Base-by-base conservation (phyloP, 2,113 vertebrate species). In the Laticauda laticaudata region DNA sequence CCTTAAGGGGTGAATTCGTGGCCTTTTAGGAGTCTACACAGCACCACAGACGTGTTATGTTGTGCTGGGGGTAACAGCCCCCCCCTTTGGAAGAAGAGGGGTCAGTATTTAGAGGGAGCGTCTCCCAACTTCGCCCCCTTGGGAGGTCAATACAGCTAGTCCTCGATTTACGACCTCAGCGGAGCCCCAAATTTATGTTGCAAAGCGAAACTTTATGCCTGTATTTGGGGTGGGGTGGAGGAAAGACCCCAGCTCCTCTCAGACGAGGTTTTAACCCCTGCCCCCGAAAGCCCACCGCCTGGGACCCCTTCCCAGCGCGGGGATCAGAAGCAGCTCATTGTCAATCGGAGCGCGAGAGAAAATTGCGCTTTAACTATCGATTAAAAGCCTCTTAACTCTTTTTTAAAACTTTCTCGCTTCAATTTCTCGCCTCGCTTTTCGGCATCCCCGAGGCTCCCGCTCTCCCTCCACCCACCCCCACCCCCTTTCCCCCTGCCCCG, bases 401-500 rank as follows among this genome's bases (percentile, higher is more conserved):
- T 97, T 98, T 97, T 97, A 97, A 98, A 98, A 98, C 97, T 97
- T 97, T 89, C 95, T 94, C 92, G 88, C 91, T 93, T 39, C 55
- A 39, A 43, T 81, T 81, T 81, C 75, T 81, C 87, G 53, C 45
- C 92, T 56, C 93, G 69, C 75, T 75, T 29, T 51, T 51, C 88
- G 89, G 54, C 81, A 94, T 56, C 92, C 51, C 90, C 95, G 94
- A 94, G 88, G 21, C 39, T 18, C 96, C 95, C 14, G 93, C 95
- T 95, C 93, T 96, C 97, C 96, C 95, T 7, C 8, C 8, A 51
- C 45, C 4, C 45, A 91, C 29, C 95, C 95, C 93, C 96, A 96
- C 96, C 95, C 91, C 20, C 4, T 48, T 39, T 81, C 34, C 34
- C 69, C 69, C 39, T 39, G n/a, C n/a, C 64, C 69, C 69, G 5